Base-by-base conservation (phyloP, 1,140 invertebrate genomes). In the Leptopilina clavipes region DNA sequence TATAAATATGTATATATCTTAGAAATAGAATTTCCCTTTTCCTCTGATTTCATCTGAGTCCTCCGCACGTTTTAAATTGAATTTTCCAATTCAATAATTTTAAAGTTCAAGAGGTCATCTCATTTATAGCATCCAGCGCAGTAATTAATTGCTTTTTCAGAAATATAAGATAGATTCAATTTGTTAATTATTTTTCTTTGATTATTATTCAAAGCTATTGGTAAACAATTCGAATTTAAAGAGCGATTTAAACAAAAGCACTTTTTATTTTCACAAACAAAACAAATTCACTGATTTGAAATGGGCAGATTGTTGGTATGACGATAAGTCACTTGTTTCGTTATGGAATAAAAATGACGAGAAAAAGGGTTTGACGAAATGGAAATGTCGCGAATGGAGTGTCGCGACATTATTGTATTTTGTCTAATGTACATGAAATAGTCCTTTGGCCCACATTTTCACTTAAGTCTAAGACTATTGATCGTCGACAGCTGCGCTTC, bases 401-500 rank as follows among this genome's bases (percentile, higher is more conserved):
- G 59, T 65, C 25, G 59, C 25, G 59, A 65, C 59, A 65, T 65
- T 65, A 65, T 65, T 31, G 59, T 65, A 52, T 65, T 65, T 65
- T 65, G 12, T 31, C 59, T 65, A 65, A 65, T 31, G 59, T 65
- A 14, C 31, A 65, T 65, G 59, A 65, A 65, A 65, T 31, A 31
- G 59, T 65, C 59, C 59, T 65, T 65, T 65, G 59, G 59, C 59
- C 59, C 59, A 65, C 59, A 65, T 65, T 65, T 65, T 31, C 25
- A 65, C 59, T 65, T n/a, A 65, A 65, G 59, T 65, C 59, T 65
- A 65, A 65, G 59, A 65, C 59, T 65, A 65, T 65, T 65, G 59
- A 65, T 65, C 59, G 59, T 65, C 59, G 59, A 65, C 59, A 65
- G 59, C 59, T 65, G 59, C 59, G 59, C 59, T 65, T 31, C 59